These are phyloP conservation scores for Agrotis segetum DNA, from an alignment of 2,888 invertebrate species.

Conservation along the genomic window DNA sequence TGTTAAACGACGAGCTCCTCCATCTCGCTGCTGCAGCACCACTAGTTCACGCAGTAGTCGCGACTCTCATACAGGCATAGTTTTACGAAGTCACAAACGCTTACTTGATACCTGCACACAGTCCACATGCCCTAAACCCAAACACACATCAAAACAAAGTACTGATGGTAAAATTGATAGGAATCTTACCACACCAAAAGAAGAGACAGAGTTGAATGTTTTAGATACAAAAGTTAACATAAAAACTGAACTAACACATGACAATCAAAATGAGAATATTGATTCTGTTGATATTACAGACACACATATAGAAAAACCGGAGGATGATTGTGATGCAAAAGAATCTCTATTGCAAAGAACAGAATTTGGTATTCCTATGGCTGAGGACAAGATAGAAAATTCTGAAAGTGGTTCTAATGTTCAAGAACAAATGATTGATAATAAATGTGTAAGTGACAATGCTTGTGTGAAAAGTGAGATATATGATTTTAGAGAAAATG, in stretches of 20 bases:
- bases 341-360: slow-evolving; percentile 83
- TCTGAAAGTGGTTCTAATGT: slow-evolving; percentile 70
- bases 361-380: slow-evolving; percentile 69
- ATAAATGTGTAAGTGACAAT: slow-evolving; percentile 80
- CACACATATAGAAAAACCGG: slow-evolving; percentile 71
- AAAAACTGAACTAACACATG: slow-evolving; percentile 74
- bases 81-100: slow-evolving; percentile 92
- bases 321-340: slow-evolving; percentile 78
- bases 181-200: slow-evolving; percentile 77
- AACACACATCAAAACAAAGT: slow-evolving; percentile 74
- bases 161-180: slow-evolving; percentile 78
- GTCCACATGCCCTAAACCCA: slow-evolving; percentile 77
- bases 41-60: slow-evolving; percentile 89
- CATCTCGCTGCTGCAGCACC: slow-evolving; percentile 85
- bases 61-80: slow-evolving; percentile 90
- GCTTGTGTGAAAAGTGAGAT: slow-evolving; percentile 86
- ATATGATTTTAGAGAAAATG: slow-evolving; percentile 89
- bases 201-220: slow-evolving; percentile 77
- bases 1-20: slow-evolving; percentile 76
- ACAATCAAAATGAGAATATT: slow-evolving; percentile 70
- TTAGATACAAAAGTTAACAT: slow-evolving; percentile 74
- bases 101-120: slow-evolving; percentile 82
- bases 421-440: slow-evolving; percentile 77
- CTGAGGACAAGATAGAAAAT: slow-evolving; percentile 70
- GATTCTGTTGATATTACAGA: slow-evolving; percentile 71